Evolutionary conservation across 2,888 invertebrate species (phyloP), one percentile per base, ranked within the genome.

Genomic region (Rosalia funebris): DNA sequence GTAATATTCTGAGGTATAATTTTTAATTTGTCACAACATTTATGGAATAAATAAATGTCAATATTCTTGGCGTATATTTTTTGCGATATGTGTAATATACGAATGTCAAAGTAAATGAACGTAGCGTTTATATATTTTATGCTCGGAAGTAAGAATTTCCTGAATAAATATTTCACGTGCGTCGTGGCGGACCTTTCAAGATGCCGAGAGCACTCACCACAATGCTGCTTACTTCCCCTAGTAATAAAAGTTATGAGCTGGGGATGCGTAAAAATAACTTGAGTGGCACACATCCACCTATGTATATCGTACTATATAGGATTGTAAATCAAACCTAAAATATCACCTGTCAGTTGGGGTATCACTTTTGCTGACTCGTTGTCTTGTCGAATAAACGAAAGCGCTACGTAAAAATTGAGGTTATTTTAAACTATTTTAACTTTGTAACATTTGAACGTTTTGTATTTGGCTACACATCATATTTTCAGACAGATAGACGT

Each of bases 281-380:
- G 42, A 53, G 32, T 42, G 41, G 53, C 42, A 53, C 53, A 41
- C 39, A 39, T 53, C 42, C 31, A 53, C 53, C 42, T 32, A 7
- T 25, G 9, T 25, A 37, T 42, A 53, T 53, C 41, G 11, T 16
- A 31, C 37, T 53, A 31, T 42, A 42, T 32, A 31, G 31, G 42
- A 25, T 53, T 37, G 32, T 65, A 60, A 62, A 65, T 65, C 65
- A 65, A 62, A 55, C 42, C 58, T 55, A 60, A 62, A 65, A 65
- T 58, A 57, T 48, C 56, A 36, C 32, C 62, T 60, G 65, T 65
- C 62, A 55, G 62, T 62, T 56, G 48, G 48, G 61, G 63, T 65
- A 67, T 68, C 67, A 62, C 55, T 66, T 66, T 64, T 57, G 66
- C 66, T 62, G 69, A 67, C 69, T 61, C 56, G 60, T 52, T 64